Evolutionary conservation across 2,113 vertebrate species (phyloP).

Genomic region (Ranitomeya imitator): DNA sequence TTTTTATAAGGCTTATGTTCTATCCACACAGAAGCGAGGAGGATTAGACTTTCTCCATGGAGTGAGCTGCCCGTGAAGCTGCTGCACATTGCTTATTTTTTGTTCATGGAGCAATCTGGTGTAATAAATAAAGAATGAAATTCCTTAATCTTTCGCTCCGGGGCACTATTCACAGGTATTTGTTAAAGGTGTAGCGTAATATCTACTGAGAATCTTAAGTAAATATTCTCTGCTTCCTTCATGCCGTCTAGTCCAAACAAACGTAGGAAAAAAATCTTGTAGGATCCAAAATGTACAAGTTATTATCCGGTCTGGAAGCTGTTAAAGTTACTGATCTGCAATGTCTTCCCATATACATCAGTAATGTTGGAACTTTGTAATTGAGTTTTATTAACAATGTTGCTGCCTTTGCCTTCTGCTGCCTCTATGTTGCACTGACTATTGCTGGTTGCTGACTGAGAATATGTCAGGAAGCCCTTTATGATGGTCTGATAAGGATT

Average conservation of each 20-base stretch:
- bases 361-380: not conserved
- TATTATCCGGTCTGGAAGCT: not conserved
- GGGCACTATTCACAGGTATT: constrained; percentile 34
- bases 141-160: constrained; percentile 42
- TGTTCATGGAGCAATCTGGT: constrained; percentile 9
- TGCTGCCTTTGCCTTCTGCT: too few relatives aligned
- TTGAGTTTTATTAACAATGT: too few relatives aligned
- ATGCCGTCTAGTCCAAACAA: not conserved
- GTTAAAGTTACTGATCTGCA: not conserved
- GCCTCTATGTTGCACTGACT: too few relatives aligned
- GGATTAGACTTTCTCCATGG: constrained; percentile 18
- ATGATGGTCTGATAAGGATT: too few relatives aligned
- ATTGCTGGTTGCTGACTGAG: too few relatives aligned
- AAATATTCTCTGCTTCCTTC: constrained; percentile 19
- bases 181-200: constrained; percentile 37
- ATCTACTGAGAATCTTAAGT: constrained; percentile 29
- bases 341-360: not conserved
- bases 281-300: not conserved
- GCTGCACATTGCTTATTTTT: constrained; percentile 37
- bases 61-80: constrained; percentile 20
- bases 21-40: constrained; percentile 19
- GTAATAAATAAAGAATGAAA: constrained; percentile 51
- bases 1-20: constrained; percentile 21
- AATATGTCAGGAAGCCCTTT: too few relatives aligned
- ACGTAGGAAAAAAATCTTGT: not conserved